Percentiles rank a stretch among this genome's conserved stretches.
phyloP scores from a whole-genome alignment of 2,888 invertebrate genomes.

The Cerastis leucographa region DNA sequence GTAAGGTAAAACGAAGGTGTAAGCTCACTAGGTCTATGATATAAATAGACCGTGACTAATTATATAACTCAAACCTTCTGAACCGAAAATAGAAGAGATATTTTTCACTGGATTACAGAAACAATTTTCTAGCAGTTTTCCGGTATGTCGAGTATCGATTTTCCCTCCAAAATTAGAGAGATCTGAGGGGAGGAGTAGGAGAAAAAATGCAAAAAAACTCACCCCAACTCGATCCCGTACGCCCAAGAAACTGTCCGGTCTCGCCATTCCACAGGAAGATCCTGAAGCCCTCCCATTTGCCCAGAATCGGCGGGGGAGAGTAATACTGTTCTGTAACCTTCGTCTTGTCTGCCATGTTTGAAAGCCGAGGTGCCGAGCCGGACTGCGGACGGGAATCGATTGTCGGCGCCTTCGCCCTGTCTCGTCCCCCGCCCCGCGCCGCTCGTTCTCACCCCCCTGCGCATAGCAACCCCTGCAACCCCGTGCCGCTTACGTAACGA shows the following conservation, averaged over 20 bases:
- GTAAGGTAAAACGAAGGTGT: conserved; percentile 5
- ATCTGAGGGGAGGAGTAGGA: conserved; percentile 18
- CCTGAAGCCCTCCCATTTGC: conserved; percentile 96
- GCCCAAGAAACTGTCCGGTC: conserved; percentile 97
- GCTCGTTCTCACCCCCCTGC: conserved; percentile 68
- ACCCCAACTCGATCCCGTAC: conserved; percentile 98
- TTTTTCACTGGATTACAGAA: background rate
- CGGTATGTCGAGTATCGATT: conserved; percentile 52
- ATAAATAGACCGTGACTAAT: conserved; percentile 40
- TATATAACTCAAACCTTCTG: background rate
- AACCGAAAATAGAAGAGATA: background rate
- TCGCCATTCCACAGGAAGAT: conserved; percentile 97
- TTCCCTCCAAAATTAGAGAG: conserved; percentile 79
- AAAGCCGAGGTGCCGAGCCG: conserved; percentile 83
- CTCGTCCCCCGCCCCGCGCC: conserved; percentile 65
- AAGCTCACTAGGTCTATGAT: background rate
- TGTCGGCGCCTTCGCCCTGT: conserved; percentile 82
- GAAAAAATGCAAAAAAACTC: conserved; percentile 88
- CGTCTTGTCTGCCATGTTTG: conserved; percentile 94
- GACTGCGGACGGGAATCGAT: conserved; percentile 88
- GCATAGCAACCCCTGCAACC: conserved; percentile 80
- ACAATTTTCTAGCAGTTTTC: conserved; percentile 3
- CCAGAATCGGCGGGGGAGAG: conserved; percentile 94
- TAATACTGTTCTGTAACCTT: conserved; percentile 94
- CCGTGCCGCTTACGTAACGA: conserved; percentile 86